Evolutionary conservation across 2,888 invertebrate genomes (phyloP).

Genomic region (Ctena decussata): DNA sequence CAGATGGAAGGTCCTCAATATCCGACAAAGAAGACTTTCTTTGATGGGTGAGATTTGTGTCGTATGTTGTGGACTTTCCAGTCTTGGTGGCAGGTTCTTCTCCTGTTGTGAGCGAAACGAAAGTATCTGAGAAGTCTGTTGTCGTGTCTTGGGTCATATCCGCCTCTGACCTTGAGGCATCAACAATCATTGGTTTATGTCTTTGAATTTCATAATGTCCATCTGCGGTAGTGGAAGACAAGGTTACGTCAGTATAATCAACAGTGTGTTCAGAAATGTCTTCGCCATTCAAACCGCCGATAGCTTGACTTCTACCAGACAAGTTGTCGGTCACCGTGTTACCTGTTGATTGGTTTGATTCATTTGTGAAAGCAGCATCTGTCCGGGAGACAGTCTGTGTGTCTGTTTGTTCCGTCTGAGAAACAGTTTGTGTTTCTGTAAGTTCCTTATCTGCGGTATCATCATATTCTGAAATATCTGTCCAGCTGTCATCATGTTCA

Average conservation of each 20-base stretch:
- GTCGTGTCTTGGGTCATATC: neutral
- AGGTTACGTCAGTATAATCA: too few species aligned
- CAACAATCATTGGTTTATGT: neutral
- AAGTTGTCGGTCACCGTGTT: too few species aligned
- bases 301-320: too few species aligned
- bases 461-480: neutral
- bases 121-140: neutral
- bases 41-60: neutral
- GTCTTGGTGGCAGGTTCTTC: neutral
- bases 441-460: neutral
- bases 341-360: too few species aligned
- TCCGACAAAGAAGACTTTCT: constrained; percentile 4
- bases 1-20: neutral
- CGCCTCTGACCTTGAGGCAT: neutral
- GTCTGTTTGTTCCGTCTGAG: too few species aligned
- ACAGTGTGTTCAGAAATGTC: too few species aligned
- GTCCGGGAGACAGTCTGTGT: too few species aligned
- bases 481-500: neutral
- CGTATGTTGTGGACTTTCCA: neutral
- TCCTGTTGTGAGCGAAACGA: neutral
- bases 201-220: too few species aligned
- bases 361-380: too few species aligned
- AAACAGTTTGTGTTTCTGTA: neutral
- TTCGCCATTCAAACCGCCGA: too few species aligned
- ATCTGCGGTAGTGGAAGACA: too few species aligned